Conservation (phyloP, 2,797 vertebrate genomes). For the Dendrocincla tyrannina region DNA sequence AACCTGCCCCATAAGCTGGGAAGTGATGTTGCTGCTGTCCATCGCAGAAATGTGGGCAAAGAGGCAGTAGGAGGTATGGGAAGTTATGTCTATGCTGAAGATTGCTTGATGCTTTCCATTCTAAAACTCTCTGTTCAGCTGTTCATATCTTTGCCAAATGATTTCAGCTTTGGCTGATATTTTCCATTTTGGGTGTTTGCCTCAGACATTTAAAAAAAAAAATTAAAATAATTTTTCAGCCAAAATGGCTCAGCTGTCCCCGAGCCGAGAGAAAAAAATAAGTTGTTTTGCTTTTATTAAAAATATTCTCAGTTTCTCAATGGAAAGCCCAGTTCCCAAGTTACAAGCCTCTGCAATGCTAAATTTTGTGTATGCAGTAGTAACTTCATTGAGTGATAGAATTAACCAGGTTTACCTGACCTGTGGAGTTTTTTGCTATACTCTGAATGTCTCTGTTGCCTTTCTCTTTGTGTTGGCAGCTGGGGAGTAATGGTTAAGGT, state of each 20-base stretch:
- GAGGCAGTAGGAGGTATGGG: background rate
- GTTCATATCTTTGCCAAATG: slow-evolving; percentile 47
- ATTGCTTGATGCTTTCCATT: slow-evolving; percentile 1
- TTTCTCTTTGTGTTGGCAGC: background rate
- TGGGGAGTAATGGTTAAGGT: background rate
- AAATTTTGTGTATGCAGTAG: background rate
- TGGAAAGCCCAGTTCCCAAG: background rate
- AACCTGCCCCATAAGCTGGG: background rate
- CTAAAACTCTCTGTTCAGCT: slow-evolving; percentile 28
- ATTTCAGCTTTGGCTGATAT: slow-evolving; percentile 63
- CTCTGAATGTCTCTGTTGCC: background rate
- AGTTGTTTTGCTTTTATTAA: slow-evolving; percentile 35
- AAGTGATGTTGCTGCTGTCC: background rate
- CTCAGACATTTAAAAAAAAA: slow-evolving; percentile 42
- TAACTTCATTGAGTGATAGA: background rate
- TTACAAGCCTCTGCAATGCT: background rate
- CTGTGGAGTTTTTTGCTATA: background rate
- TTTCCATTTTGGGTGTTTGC: slow-evolving; percentile 56
- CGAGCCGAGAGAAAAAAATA: background rate
- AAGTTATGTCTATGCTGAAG: background rate
- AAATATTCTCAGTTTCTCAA: background rate
- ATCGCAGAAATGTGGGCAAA: rapidly evolving
- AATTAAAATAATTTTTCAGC: background rate
- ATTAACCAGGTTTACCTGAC: background rate
- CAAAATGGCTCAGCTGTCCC: slow-evolving; percentile 59